Evolutionary conservation across 2,113 vertebrate species (phyloP), one percentile per base, ranked within the genome.

Genomic region (Erpornis zantholeuca): DNA sequence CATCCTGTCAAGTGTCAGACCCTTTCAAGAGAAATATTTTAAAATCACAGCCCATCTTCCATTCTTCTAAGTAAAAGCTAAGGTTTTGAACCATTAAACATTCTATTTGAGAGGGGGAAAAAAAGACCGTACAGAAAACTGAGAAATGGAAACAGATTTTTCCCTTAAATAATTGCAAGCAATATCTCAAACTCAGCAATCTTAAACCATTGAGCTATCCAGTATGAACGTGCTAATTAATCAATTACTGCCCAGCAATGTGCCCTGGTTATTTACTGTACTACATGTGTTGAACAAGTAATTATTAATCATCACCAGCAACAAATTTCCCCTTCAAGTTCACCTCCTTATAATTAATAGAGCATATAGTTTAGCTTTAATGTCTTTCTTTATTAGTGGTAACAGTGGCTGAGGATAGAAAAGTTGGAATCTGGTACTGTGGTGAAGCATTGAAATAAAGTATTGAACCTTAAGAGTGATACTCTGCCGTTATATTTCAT

Each of bases 301-400:
- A 96, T 98, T 97, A 96, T 96, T 97, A 97, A 98, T 97, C 98
- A 96, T 86, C 42, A 81, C 90, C 96, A 94, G 94, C 91, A 97
- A 98, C 92, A 97, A 93, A 97, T 94, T 87, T 94, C 90, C 96
- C 95, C 61, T 57, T 95, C 83, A 79, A 79, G 90, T 96, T 97
- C 97, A 97, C 91, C 91, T 97, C 97, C 93, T 77, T 90, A 70
- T 97, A 97, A 97, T 97, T 97, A 98, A 97, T 77, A 97, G 94
- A 97, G 88, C 92, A 68, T 80, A 86, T 60, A 97, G 93, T 94
- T 96, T 93, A 88, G 52, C 76, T 97, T 95, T 75, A 95, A 64
- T 92, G 94, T 88, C 72, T 92, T 89, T 80, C 70, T 96, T 95
- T 97, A 76, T 92, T 45, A 93, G 81, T 71, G 82, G 71, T 3